A percentile compares a stretch with the other conserved stretches of the same genome.
phyloP scores from a whole-genome alignment of 1,140 invertebrate genomes.

The Bradynema listronoti region DNA sequence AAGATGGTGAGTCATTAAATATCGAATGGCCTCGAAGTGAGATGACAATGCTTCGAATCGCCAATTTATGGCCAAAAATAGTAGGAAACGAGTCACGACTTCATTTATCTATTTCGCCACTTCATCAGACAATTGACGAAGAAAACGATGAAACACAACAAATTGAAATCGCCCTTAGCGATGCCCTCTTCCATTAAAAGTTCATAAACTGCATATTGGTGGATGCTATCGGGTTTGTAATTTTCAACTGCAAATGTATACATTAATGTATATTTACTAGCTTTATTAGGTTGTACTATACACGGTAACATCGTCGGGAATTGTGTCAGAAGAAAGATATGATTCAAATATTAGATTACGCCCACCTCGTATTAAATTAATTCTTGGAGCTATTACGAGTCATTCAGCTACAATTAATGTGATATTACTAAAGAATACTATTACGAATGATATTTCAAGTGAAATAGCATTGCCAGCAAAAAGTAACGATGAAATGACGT shows the following conservation, averaged over 20 bases:
- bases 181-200: conserved; percentile 29
- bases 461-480: too few relatives aligned
- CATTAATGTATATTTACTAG: not conserved
- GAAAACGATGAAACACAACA: conserved; percentile 12
- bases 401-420: conserved; percentile 28
- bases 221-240: conserved; percentile 47
- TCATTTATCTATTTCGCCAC: conserved; percentile 45
- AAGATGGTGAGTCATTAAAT: too few relatives aligned
- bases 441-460: too few relatives aligned
- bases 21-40: conserved; percentile 41
- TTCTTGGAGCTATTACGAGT: conserved; percentile 38
- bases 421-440: too few relatives aligned
- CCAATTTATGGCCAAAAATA: conserved; percentile 50
- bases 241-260: not conserved
- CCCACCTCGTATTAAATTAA: conserved; percentile 42
- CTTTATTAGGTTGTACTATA: conserved; percentile 47
- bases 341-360: conserved; percentile 45
- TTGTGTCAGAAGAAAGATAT: conserved; percentile 47
- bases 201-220: conserved; percentile 39
- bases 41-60: conserved; percentile 38
- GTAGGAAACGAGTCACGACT: conserved; percentile 47
- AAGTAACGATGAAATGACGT: too few relatives aligned
- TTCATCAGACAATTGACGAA: not conserved
- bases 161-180: conserved; percentile 40
- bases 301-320: conserved; percentile 54